Evolutionary conservation across 2,888 invertebrate genomes (phyloP).

Genomic region (Thereva nobilitata): DNA sequence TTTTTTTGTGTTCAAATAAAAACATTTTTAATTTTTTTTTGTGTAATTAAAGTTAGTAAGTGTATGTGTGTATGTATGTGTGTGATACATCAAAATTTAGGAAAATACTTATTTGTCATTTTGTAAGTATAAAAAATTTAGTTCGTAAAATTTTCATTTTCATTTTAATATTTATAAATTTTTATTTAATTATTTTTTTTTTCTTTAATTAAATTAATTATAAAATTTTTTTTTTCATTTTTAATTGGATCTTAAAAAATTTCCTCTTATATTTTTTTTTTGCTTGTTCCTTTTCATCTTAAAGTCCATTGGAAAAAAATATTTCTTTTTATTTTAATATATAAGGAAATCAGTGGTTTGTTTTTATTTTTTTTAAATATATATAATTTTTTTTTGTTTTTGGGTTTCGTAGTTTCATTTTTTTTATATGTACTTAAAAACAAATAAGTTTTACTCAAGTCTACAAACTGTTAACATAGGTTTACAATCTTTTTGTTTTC

Average conservation of each 20-base stretch:
- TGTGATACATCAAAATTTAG: slow-evolving; percentile 20
- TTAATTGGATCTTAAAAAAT: not conserved
- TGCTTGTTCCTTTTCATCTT: not conserved
- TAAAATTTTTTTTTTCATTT: slow-evolving; percentile 15
- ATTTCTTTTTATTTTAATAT: too few species aligned
- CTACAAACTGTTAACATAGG: slow-evolving; percentile 31
- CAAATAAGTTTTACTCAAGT: slow-evolving; percentile 7
- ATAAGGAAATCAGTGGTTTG: too few species aligned
- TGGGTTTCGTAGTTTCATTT: too few species aligned
- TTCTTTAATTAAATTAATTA: not conserved
- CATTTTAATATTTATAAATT: not conserved
- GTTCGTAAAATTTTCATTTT: slow-evolving; percentile 5
- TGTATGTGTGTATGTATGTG: not conserved
- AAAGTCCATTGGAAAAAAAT: too few species aligned
- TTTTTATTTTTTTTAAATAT: too few species aligned
- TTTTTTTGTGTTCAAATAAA: not conserved
- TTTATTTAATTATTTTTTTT: not conserved
- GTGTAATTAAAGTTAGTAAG: too few species aligned
- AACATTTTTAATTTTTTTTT: slow-evolving; percentile 37
- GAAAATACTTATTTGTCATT: slow-evolving; percentile 28
- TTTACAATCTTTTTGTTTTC: slow-evolving; percentile 8
- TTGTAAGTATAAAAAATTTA: slow-evolving; percentile 27
- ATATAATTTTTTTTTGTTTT: too few species aligned
- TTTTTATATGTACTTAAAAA: too few species aligned
- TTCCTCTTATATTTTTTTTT: slow-evolving; percentile 1